A percentile compares a stretch with the other conserved stretches of the same genome.
Evolutionary conservation across 1,140 invertebrate species (phyloP).

Genomic region (Hypsibius dujardini): DNA sequence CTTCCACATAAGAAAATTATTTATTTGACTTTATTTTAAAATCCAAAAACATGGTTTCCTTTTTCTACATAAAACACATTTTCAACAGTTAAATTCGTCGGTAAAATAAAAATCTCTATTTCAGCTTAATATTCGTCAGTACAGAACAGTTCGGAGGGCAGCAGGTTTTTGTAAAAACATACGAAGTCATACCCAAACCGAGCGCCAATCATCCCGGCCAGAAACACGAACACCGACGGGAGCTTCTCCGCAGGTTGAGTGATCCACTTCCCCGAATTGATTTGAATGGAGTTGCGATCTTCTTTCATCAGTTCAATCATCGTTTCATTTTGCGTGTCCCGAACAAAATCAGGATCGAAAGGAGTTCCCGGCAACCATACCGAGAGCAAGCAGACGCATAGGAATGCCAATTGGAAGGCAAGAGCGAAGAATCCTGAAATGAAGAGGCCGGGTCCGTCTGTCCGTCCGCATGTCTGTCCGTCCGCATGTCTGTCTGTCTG

Average conservation of each 20-base stretch:
- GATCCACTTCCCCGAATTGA: background rate
- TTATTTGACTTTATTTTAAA: too few relatives aligned
- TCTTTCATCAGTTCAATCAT: background rate
- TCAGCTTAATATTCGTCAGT: too few relatives aligned
- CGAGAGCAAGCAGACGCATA: conserved; percentile 37
- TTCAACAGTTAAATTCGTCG: too few relatives aligned
- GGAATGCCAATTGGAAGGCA: conserved; percentile 27
- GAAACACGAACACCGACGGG: conserved; percentile 32
- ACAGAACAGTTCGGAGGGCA: too few relatives aligned
- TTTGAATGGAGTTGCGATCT: conserved; percentile 18
- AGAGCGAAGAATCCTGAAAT: conserved; percentile 24
- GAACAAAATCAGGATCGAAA: conserved; percentile 32
- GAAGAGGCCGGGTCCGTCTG: too few relatives aligned
- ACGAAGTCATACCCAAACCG: conserved; percentile 33
- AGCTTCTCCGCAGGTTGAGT: conserved; percentile 21
- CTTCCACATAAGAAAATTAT: too few relatives aligned
- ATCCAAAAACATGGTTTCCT: too few relatives aligned
- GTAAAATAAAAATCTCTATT: too few relatives aligned
- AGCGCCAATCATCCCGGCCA: conserved; percentile 35
- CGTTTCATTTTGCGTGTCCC: conserved; percentile 18
- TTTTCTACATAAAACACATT: too few relatives aligned
- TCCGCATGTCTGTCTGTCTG: too few relatives aligned
- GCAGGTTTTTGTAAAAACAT: too few relatives aligned
- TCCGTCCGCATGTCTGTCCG: too few relatives aligned
- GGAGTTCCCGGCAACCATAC: conserved; percentile 41